These are phyloP conservation scores for Avahi laniger DNA, from an alignment of 2,797 vertebrate species.

Conservation along the genomic window DNA sequence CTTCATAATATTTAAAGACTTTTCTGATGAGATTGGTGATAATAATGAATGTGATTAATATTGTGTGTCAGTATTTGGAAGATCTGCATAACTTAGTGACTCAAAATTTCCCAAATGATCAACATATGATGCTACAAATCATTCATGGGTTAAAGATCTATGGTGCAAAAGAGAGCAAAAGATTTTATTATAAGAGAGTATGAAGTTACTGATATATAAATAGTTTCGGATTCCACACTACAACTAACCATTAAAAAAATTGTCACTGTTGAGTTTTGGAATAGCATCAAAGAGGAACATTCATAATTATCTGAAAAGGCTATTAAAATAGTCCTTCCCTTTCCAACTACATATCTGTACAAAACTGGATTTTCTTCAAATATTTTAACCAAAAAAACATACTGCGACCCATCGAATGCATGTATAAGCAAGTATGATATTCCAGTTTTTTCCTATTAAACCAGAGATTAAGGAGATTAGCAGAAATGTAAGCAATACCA, in stretches of 20 bases:
- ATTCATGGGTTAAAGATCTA: not conserved
- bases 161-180: not conserved
- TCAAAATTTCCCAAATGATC: not conserved
- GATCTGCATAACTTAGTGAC: not conserved
- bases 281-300: not conserved
- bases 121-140: not conserved
- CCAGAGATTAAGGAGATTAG: not conserved
- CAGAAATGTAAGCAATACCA: not conserved
- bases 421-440: not conserved
- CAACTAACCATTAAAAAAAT: conserved; percentile 7
- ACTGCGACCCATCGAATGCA: not conserved
- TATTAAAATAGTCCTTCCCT: conserved; percentile 16
- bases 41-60: not conserved
- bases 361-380: conserved; percentile 36
- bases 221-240: not conserved
- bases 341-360: not conserved
- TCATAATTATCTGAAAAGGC: conserved; percentile 23
- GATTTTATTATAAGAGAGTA: not conserved
- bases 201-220: not conserved
- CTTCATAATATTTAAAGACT: not conserved
- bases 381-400: not conserved
- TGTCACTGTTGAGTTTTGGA: not conserved
- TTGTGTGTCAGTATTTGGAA: conserved; percentile 10
- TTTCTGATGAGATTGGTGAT: not conserved
- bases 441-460: not conserved